phyloP scores from a whole-genome alignment of 2,797 vertebrate species.

The Notoglanidium macrostoma region DNA sequence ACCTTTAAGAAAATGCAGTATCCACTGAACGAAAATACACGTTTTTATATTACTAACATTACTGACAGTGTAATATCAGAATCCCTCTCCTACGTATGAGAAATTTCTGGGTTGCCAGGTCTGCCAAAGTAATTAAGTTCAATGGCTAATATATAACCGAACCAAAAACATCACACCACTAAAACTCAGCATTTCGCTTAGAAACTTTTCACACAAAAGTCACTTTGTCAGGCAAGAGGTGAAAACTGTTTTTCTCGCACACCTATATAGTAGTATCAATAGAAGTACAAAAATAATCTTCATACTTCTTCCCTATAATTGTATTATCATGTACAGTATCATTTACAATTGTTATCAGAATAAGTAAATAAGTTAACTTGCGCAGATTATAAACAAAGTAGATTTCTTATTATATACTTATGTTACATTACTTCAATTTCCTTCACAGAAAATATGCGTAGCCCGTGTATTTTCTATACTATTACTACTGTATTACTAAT shows the following conservation, averaged over 20 bases:
- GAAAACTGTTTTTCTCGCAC: not conserved
- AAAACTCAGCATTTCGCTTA: not conserved
- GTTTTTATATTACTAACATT: not conserved
- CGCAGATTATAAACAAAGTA: not conserved
- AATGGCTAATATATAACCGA: not conserved
- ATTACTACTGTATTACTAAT: no score
- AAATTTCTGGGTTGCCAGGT: slow-evolving; percentile 6
- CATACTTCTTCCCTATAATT: not conserved
- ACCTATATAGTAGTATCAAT: not conserved
- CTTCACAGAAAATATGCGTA: not conserved
- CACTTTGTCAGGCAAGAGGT: not conserved
- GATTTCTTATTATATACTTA: not conserved
- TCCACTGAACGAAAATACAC: no score
- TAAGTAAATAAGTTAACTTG: not conserved
- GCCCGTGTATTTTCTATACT: not conserved
- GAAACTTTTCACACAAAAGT: not conserved
- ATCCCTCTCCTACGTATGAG: not conserved
- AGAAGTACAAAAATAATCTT: not conserved
- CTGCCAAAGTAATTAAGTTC: not conserved
- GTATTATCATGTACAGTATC: not conserved
- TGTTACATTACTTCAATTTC: not conserved
- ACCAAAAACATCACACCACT: no score
- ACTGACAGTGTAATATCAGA: not conserved
- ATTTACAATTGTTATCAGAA: not conserved
- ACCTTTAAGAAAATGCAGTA: not conserved